phyloP scores from a whole-genome alignment of 2,888 invertebrate species.

The Ormyrus labotus region DNA sequence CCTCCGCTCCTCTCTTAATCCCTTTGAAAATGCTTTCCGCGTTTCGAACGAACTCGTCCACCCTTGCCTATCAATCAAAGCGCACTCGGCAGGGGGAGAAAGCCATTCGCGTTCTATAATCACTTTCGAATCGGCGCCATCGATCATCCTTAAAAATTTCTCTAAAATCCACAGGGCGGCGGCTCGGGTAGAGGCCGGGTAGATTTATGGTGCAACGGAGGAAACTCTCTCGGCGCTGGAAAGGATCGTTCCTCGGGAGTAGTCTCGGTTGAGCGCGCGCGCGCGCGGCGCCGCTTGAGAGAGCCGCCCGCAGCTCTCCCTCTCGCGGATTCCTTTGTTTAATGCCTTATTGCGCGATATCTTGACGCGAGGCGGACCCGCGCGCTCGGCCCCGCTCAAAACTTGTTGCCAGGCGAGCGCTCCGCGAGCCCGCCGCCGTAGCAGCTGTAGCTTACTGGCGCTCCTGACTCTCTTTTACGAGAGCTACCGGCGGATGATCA shows the following conservation, averaged over 20 bases:
- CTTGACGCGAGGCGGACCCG: constrained; percentile 63
- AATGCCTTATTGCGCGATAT: constrained; percentile 71
- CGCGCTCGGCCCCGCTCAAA: constrained; percentile 45
- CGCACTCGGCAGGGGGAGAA: too few species aligned
- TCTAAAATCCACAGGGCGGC: background rate
- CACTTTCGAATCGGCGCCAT: constrained; percentile 24
- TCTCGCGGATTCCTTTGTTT: constrained; percentile 73
- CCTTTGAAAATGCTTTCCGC: background rate
- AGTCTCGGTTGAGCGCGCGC: constrained; percentile 24
- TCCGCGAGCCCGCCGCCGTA: constrained; percentile 51
- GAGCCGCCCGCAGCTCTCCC: constrained; percentile 52
- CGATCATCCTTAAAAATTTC: constrained; percentile 1
- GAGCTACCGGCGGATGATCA: too few species aligned
- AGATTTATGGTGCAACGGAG: constrained; percentile 19
- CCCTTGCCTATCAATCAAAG: constrained; percentile 20
- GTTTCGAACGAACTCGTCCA: background rate
- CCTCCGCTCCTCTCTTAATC: too few species aligned
- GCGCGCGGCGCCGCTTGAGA: constrained; percentile 67
- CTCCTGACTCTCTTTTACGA: too few species aligned
- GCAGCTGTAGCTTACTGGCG: too few species aligned
- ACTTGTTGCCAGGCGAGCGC: constrained; percentile 57
- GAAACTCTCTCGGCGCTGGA: background rate
- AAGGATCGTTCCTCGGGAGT: background rate
- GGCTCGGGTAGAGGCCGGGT: too few species aligned
- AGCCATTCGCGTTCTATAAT: background rate